Base-by-base conservation (phyloP, 2,888 invertebrate genomes). In the Choreutis nemorana region DNA sequence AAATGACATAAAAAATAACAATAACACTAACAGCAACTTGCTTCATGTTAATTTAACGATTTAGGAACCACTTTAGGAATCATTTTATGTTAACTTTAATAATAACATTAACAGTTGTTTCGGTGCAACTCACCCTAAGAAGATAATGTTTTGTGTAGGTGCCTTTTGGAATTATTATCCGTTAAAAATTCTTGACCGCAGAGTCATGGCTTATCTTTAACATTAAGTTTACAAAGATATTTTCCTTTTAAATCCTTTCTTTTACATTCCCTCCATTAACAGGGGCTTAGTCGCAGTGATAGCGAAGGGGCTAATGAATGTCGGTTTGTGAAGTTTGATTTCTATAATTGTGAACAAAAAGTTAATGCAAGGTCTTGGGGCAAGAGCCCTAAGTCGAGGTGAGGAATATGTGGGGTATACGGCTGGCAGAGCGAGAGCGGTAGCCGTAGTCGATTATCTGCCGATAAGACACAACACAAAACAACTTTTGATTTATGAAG, bases 401-500 rank as follows among this genome's bases (percentile, higher is more conserved):
- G n/a, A n/a, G n/a, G n/a, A n/a, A n/a, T n/a, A n/a, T n/a, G n/a
- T n/a, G n/a, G n/a, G n/a, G n/a, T n/a, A n/a, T n/a, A n/a, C n/a
- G 41, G 45, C 39, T 43, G 40, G 38, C 39, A 35, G 38, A 36
- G 45, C 37, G 42, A 55, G 55, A 49, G 59, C 67, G 45, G 72
- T 70, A 71, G 75, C 66, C 47, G 63, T 68, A 60, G 62, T 60
- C 66, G 72, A 73, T 73, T 72, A 72, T 70, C 63, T 59, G 59
- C 53, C 63, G 75, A 72, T 77, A 75, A 70, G 57, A 55, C 62
- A 71, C 63, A 71, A 73, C n/a, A n/a, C n/a, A n/a, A 73, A 72
- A 72, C 73, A 66, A 64, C 71, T 62, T 72, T 73, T 75, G 75
- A 75, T 75, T 75, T 75, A 75, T 75, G 72, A 73, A 68, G 70